Percentiles rank a stretch among this genome's conserved stretches.
phyloP scores from a whole-genome alignment of 2,113 vertebrate species.

The Setophaga kirtlandii region DNA sequence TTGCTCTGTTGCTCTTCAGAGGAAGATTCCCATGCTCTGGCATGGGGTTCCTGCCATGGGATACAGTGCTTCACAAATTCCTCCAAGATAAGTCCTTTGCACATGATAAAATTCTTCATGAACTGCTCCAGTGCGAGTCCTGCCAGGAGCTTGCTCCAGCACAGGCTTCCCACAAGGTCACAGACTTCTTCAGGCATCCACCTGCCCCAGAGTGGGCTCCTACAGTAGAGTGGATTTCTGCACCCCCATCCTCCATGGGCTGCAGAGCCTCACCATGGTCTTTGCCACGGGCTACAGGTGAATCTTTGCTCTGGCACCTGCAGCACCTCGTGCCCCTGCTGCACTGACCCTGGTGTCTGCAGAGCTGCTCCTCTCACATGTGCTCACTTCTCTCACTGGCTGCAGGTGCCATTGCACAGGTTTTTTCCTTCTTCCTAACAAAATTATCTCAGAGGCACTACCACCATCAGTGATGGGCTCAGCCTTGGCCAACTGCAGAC shows the following conservation, averaged over 20 bases:
- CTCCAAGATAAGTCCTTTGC: background rate
- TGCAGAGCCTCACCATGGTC: background rate
- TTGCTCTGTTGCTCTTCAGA: background rate
- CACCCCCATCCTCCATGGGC: background rate
- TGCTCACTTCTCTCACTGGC: background rate
- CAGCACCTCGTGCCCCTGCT: background rate
- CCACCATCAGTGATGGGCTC: background rate
- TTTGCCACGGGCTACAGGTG: background rate
- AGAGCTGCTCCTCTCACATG: background rate
- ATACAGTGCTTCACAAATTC: background rate
- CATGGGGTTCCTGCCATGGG: background rate
- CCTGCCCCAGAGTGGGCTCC: background rate
- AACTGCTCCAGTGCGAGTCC: background rate
- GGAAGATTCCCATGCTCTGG: background rate
- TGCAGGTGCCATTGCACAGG: background rate
- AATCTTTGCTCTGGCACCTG: background rate
- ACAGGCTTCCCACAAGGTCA: rapidly evolving
- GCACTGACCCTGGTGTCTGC: background rate
- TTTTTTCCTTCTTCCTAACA: background rate
- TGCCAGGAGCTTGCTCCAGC: background rate
- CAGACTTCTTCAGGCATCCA: background rate
- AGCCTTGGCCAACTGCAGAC: background rate
- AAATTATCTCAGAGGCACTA: background rate
- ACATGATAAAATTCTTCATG: background rate
- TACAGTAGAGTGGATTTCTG: background rate